Evolutionary conservation across 2,113 vertebrate species (phyloP).

Genomic region (Apteryx mantelli): DNA sequence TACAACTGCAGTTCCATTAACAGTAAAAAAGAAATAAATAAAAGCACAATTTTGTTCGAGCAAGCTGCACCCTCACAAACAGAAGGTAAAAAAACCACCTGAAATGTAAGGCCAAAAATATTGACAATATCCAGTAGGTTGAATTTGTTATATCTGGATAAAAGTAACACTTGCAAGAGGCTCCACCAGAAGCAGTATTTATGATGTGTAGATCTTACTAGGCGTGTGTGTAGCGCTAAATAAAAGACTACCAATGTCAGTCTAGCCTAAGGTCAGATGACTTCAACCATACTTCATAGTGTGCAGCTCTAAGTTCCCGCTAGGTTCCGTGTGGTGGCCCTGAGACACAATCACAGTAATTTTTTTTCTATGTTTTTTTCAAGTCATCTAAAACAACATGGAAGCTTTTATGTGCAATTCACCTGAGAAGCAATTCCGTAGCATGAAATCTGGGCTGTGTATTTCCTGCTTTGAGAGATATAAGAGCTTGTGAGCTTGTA

Average conservation of each 20-base stretch:
- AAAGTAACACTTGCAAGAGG: not conserved
- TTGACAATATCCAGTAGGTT: not conserved
- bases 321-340: not conserved
- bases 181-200: not conserved
- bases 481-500: not conserved
- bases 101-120: not conserved
- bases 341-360: not conserved
- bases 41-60: not conserved
- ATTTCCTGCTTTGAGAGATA: not conserved
- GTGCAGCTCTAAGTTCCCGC: not conserved
- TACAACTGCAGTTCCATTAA: not conserved
- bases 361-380: not conserved
- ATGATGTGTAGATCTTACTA: not conserved
- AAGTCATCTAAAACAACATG: not conserved
- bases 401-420: not conserved
- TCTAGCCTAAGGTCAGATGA: not conserved
- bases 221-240: not conserved
- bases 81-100: not conserved
- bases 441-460: not conserved
- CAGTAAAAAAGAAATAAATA: not conserved
- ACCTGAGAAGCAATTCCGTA: not conserved
- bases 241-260: not conserved
- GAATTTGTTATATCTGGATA: not conserved
- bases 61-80: not conserved
- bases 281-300: not conserved